phyloP scores from a whole-genome alignment of 2,113 vertebrate species.

The Pomatostomus ruficeps region DNA sequence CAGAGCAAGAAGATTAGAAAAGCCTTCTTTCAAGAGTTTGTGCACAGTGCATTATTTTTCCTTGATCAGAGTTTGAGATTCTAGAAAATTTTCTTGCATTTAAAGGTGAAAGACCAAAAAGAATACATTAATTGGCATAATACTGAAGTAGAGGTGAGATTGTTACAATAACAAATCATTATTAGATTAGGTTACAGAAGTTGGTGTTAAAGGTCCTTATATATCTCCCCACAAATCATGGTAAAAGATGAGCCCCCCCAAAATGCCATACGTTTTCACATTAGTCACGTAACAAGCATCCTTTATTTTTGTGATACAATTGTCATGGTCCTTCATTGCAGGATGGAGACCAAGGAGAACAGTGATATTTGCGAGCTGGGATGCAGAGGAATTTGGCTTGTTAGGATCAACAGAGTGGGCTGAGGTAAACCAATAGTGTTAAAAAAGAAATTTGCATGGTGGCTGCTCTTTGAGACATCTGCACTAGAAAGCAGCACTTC shows the following conservation, averaged over 20 bases:
- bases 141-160: neutral
- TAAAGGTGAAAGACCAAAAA: neutral
- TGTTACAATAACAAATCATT: neutral
- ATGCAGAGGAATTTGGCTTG: constrained; percentile 95
- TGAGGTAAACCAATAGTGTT: constrained; percentile 77
- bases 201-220: neutral
- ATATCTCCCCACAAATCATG: neutral
- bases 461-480: neutral
- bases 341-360: constrained; percentile 93
- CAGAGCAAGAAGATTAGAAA: neutral
- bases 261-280: neutral
- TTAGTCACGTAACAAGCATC: neutral
- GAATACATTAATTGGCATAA: neutral
- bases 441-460: neutral
- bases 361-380: constrained; percentile 95
- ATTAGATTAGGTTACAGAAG: neutral
- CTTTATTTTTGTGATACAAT: neutral
- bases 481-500: neutral
- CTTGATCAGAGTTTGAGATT: neutral
- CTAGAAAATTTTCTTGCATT: neutral
- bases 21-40: neutral
- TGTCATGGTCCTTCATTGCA: constrained; percentile 38
- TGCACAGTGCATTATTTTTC: neutral
- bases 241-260: neutral
- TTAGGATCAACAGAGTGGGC: constrained; percentile 96